phyloP scores from a whole-genome alignment of 2,888 invertebrate species.

The Drosophila paramelanica region DNA sequence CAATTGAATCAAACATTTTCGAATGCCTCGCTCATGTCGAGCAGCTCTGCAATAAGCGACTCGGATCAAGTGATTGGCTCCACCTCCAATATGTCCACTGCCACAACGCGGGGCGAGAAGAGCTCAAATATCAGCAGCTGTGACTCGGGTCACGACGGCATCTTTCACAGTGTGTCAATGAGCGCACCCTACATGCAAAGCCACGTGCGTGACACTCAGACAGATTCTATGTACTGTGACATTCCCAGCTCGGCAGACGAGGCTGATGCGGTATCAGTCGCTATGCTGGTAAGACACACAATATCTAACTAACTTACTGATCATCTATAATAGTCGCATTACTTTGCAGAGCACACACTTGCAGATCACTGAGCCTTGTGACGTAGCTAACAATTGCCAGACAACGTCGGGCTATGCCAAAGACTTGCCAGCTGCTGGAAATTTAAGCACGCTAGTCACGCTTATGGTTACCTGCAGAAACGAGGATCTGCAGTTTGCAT shows the following conservation, averaged over 20 bases:
- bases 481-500: conserved; percentile 91
- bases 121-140: conserved; percentile 78
- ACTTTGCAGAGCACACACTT: conserved; percentile 54
- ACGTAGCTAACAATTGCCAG: conserved; percentile 43
- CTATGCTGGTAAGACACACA: conserved; percentile 48
- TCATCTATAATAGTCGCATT: conserved; percentile 1
- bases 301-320: background rate
- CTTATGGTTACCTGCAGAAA: conserved; percentile 84
- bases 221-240: conserved; percentile 72
- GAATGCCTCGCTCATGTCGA: conserved; percentile 69
- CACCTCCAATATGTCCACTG: conserved; percentile 48
- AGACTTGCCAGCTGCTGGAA: conserved; percentile 60
- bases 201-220: conserved; percentile 46
- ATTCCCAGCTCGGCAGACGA: conserved; percentile 71
- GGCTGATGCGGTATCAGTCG: conserved; percentile 53
- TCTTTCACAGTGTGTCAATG: conserved; percentile 78
- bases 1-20: conserved; percentile 75
- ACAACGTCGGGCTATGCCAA: conserved; percentile 54
- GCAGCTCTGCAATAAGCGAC: conserved; percentile 52
- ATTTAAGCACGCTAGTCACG: conserved; percentile 39
- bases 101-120: conserved; percentile 69
- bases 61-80: conserved; percentile 65
- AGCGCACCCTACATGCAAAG: conserved; percentile 53
- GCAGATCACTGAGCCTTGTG: conserved; percentile 49
- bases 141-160: conserved; percentile 83